Evolutionary conservation across 92 coral and sea anemone genomes (phyloP), one percentile per base, ranked within the genome.

Genomic region (Desmophyllum pertusum): DNA sequence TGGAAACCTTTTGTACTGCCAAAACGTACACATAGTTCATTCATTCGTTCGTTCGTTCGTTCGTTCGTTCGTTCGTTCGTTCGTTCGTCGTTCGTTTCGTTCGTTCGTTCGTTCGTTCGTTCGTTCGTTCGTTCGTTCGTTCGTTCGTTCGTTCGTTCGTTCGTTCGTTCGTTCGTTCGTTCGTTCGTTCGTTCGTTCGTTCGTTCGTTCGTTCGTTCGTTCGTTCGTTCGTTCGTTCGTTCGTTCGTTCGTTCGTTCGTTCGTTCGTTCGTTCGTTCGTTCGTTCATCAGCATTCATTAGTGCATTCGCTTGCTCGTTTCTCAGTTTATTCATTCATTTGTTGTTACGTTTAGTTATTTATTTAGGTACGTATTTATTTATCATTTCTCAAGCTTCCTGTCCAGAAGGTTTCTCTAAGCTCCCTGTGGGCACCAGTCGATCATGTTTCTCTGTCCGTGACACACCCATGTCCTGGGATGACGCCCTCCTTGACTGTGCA

Each of bases 401-500:
- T 57, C 92, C 92, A 23, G 84, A 90, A 33, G 91, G 91, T 30
- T 94, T 75, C 65, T 45, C 29, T 8, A 75, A 75, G 42, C 51
- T 74, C 17, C 79, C 86, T 1, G 65, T 51, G 31, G 79, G 86
- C 15, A 23, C 10, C 25, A 89, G 88, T 3, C 88, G 88, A 67
- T 87, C 95, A 41, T 94, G 98, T 75, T 89, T 87, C 64, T 64
- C 86, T 25, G 84, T 70, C 62, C 87, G 71, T 50, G 69, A 59
- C 23, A 85, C 86, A 13, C 86, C 98, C 29, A 64, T 63, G 40
- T 89, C 89, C 66, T 93, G 98, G 98, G 93, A 89, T 23, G 85
- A 84, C 39, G 95, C 98, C 18, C 79, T 94, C 35, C 80, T 75
- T 19, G 77, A 57, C 27, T 94, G 98, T 48, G 98, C 98, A 23